Evolutionary conservation across 2,113 vertebrate species (phyloP), one percentile per base, ranked within the genome.

Genomic region (Ageneiosus marmoratus): DNA sequence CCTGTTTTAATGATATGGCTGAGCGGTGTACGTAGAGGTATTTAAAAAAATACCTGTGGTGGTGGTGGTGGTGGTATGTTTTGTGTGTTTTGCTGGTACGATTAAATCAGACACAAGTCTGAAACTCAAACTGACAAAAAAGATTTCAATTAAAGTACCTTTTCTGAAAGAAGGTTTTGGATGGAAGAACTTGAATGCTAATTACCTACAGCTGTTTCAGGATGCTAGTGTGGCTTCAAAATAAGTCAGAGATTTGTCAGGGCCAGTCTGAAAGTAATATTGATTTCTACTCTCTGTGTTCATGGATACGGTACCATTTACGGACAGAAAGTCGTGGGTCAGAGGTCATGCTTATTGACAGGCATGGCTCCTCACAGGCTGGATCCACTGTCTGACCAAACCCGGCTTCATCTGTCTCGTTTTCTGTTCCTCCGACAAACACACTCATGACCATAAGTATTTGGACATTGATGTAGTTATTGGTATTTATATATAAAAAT

Each of bases 311-410:
- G 58, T 63, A 79, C 24, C 77, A 79, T 79, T 79, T 62, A 79
- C 63, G 41, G n/a, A 79, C 41, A 48, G 15, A 77, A 75, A 79
- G 77, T 79, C 55, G 32, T 79, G n/a, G 77, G 77, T 79, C 56
- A 79, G 48, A 79, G 77, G 58, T 79, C 48, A 15, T 2, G 1
- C 37, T 63, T 79, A 29, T 24, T 79, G 58, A 79, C 41, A 63
- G 37, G 22, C 58, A 1, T 10, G 77, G 37, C 55, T 79, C 77
- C 77, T 5, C 56, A 60, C 13, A 78, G 55, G 34, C 76, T 78
- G 37, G 24, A 41, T 55, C 24, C 20, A 12, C 15, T 1, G 41
- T 60, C 58, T 79, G 56, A 7, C 41, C 29, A 32, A 79, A 29
- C 56, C n/a, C 0, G n/a, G n/a, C 77, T 41, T 74, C 0, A n/a